Evolutionary conservation across 2,113 vertebrate genomes (phyloP), one percentile per base, ranked within the genome.

Genomic region (Neogale vison): DNA sequence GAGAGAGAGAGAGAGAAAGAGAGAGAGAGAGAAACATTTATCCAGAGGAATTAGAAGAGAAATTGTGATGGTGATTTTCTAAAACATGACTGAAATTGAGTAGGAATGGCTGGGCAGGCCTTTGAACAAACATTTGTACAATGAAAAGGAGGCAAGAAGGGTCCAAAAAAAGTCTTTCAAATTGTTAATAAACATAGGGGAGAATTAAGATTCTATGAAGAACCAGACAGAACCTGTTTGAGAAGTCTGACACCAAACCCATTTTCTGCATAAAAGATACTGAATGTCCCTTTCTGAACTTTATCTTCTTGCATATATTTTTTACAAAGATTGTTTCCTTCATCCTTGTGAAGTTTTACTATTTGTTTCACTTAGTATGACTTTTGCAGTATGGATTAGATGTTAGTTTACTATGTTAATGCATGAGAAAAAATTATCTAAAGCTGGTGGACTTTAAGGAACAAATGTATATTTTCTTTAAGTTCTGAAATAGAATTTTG

Each of bases 271-370:
- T 93, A 94, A 45, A 9, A 9, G 6, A 34, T 52, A 59, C 26
- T 11, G 15, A 23, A 86, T 95, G 72, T 90, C 72, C 36, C 8
- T 18, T 71, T 72, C 93, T 74, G 89, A 96, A 31, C 0, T 0
- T 77, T 23, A 24, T 55, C 26, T 79, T 96, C 21, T 82, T 83
- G 23, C 13, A 7, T 83, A 8, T 81, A 34, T 81, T 85, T 83
- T 95, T 95, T 92, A 88, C 81, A 93, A 97, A 98, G 83, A 76
- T 86, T 96, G 45, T 50, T 95, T 96, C 92, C 39, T 74, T 67
- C 39, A 90, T 34, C 57, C 47, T 0, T 94, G 50, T 74, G 77
- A 77, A 96, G 63, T 67, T 45, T n/a, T 92, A 50, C 20, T 45
- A 21, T 83, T n/a, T 71, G n/a, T 85, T 96, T 84, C 39, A 80